Evolutionary conservation across 92 coral and sea anemone species (phyloP).

Genomic region (Epizoanthus ramosus): DNA sequence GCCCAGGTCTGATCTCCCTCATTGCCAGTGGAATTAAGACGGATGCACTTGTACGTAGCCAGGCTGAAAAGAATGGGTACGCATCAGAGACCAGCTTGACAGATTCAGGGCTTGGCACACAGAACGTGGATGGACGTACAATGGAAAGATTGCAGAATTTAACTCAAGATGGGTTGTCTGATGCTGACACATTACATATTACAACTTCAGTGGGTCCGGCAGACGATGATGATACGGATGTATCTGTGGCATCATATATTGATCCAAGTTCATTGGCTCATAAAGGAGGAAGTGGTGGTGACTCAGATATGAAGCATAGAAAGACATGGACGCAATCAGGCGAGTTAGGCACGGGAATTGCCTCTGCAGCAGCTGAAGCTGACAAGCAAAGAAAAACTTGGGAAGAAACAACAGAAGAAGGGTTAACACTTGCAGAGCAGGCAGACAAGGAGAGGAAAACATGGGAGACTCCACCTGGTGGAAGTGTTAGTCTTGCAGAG

Average conservation of each 20-base stretch:
- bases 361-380: slow-evolving; percentile 8
- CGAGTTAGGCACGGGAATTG: neutral
- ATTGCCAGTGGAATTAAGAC: slow-evolving; percentile 88
- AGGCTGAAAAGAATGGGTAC: slow-evolving; percentile 19
- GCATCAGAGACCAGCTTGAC: slow-evolving; percentile 13
- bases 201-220: neutral
- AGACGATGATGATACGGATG: slow-evolving; percentile 53
- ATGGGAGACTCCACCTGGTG: slow-evolving; percentile 71
- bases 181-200: slow-evolving; percentile 31
- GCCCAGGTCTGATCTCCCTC: slow-evolving; percentile 79
- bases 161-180: slow-evolving; percentile 7
- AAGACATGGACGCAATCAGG: neutral
- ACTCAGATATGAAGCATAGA: neutral
- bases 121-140: neutral
- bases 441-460: slow-evolving; percentile 59
- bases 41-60: slow-evolving; percentile 62
- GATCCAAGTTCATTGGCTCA: neutral
- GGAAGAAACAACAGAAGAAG: slow-evolving; percentile 47
- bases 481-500: slow-evolving; percentile 58
- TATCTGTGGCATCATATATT: slow-evolving; percentile 35
- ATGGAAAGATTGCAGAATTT: neutral
- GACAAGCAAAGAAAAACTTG: slow-evolving; percentile 59
- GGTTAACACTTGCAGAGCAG: slow-evolving; percentile 38
- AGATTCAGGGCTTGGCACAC: slow-evolving; percentile 54
- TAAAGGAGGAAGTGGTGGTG: neutral